Evolutionary conservation across 2,797 vertebrate genomes (phyloP), one percentile per base, ranked within the genome.

Genomic region (Nannoperca australis): DNA sequence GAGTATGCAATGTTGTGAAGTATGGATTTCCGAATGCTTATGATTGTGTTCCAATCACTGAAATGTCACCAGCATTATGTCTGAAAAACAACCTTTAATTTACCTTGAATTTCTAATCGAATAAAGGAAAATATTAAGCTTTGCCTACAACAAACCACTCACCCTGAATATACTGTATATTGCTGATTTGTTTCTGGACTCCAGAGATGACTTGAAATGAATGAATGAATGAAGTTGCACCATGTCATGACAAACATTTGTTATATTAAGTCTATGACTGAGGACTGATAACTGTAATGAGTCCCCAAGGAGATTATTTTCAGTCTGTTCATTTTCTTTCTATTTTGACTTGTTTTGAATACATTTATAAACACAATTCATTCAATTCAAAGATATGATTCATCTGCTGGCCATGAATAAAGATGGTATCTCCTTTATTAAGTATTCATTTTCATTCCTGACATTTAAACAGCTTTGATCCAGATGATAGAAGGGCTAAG

Each of bases 11-110:
- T 89, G 90, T 87, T 86, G 89, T 87, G 81, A 79, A 83, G 81
- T 92, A 94, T 95, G 83, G 94, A 94, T 95, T 94, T 93, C 85
- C 83, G 78, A 91, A 92, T 71, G 90, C 79, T 85, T 88, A 81
- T 88, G 84, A 91, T 86, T 90, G 86, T 89, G 87, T 90, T 90
- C 59, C 88, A 88, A 86, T 93, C 87, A 86, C 81, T 90, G 81
- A 92, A 91, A 92, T 92, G 89, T 92, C 88, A 88, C 76, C 44
- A 78, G 76, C 67, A 62, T 80, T 82, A 85, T 88, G 79, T 86
- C 38, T 75, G 53, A 79, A 81, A 82, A 68, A 40, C 49, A 56
- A 66, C 72, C 53, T 86, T 83, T 82, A 62, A 80, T 85, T 87
- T 80, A 83, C 83, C 86, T 83, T 85, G 73, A 79, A 66, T 80